Evolutionary conservation across 1,140 invertebrate genomes (phyloP).

Genomic region (Heterodera carotae): DNA sequence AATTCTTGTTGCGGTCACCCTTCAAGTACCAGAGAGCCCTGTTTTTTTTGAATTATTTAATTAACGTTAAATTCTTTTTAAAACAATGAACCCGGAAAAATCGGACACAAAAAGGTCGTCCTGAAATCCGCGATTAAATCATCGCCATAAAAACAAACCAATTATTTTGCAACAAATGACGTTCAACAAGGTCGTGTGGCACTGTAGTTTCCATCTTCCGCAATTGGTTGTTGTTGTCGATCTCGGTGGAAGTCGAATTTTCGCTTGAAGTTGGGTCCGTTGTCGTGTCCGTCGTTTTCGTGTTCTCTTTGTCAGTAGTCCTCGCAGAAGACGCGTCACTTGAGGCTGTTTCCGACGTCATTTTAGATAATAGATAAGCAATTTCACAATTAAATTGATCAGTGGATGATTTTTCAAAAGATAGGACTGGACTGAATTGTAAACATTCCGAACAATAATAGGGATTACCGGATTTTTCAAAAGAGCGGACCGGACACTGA

Average conservation of each 20-base stretch:
- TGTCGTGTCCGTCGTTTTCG: conserved; percentile 4
- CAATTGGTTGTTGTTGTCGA: not conserved
- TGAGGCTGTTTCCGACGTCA: not conserved
- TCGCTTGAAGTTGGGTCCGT: conserved; percentile 2
- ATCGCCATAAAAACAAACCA: conserved; percentile 70
- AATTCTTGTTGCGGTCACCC: conserved; percentile 81
- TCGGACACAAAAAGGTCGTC: too few relatives aligned
- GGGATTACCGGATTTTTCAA: too few relatives aligned
- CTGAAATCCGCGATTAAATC: too few relatives aligned
- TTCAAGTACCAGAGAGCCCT: conserved; percentile 96
- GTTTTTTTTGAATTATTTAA: too few relatives aligned
- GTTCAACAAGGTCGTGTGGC: conserved; percentile 3
- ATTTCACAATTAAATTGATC: too few relatives aligned
- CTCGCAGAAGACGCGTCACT: not conserved
- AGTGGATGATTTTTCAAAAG: too few relatives aligned
- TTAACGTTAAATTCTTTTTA: too few relatives aligned
- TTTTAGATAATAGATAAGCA: not conserved
- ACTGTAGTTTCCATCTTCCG: not conserved
- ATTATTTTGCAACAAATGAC: conserved; percentile 76
- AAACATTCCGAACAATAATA: too few relatives aligned
- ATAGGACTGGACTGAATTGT: too few relatives aligned
- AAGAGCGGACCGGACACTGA: too few relatives aligned
- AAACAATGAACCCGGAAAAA: too few relatives aligned
- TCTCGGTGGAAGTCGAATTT: conserved; percentile 6
- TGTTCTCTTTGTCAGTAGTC: not conserved